These are phyloP conservation scores for Athalia rosae DNA, from an alignment of 2,888 invertebrate genomes.

Conservation along the genomic window DNA sequence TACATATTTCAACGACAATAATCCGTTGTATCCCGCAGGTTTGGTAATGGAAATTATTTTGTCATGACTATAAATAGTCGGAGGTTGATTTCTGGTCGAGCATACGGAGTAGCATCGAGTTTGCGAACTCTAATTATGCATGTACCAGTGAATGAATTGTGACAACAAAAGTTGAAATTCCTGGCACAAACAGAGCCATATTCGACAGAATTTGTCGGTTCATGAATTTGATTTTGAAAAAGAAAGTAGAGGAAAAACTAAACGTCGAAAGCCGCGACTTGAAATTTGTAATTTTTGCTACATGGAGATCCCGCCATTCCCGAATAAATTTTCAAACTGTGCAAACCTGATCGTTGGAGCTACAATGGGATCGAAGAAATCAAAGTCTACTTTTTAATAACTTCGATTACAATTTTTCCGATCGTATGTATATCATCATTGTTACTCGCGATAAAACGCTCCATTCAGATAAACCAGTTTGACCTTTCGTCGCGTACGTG, in stretches of 20 bases:
- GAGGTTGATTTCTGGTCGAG: conserved; percentile 12
- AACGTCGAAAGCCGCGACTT: too few species aligned
- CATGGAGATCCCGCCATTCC: too few species aligned
- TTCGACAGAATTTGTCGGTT: background rate
- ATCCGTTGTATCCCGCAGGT: background rate
- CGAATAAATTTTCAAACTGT: too few species aligned
- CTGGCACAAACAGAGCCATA: background rate
- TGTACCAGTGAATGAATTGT: background rate
- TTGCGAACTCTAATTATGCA: background rate
- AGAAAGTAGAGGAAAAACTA: too few species aligned
- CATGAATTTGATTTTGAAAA: too few species aligned
- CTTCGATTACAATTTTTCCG: conserved; percentile 3
- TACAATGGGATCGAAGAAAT: background rate
- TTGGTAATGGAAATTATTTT: conserved; percentile 18
- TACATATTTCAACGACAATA: too few species aligned
- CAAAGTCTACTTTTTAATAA: background rate
- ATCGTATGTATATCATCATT: background rate
- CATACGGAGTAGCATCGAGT: background rate
- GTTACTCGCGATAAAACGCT: conserved; percentile 8
- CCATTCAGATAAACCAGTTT: background rate
- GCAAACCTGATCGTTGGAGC: background rate
- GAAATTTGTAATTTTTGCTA: too few species aligned
- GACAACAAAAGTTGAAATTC: background rate
- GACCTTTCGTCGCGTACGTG: background rate
- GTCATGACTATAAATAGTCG: conserved; percentile 36